Conservation (phyloP, 1,140 invertebrate genomes). For the Daktulosphaira vitifoliae region DNA sequence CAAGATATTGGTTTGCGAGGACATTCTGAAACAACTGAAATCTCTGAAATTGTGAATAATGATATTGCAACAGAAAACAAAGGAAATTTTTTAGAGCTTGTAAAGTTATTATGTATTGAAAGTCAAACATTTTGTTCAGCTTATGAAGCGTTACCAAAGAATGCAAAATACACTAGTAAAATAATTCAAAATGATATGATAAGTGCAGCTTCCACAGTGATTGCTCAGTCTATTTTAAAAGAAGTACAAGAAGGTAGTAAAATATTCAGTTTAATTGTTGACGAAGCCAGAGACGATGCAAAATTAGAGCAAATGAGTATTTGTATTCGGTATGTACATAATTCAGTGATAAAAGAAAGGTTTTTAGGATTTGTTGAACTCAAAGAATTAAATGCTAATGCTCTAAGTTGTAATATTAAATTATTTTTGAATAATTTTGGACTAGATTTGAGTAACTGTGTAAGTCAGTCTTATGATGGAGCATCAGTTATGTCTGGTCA, state of each 20-base stretch:
- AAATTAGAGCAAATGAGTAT: too few species aligned
- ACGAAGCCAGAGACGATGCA: background rate
- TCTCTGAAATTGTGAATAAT: too few species aligned
- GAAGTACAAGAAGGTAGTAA: background rate
- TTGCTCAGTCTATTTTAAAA: background rate
- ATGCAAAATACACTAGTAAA: slow-evolving; percentile 4
- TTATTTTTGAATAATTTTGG: too few species aligned
- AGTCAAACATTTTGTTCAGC: background rate
- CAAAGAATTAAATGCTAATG: too few species aligned
- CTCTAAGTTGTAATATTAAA: too few species aligned
- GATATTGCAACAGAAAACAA: too few species aligned
- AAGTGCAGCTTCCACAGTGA: background rate
- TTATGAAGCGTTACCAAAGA: slow-evolving; percentile 3
- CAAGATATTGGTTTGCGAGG: background rate
- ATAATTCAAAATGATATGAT: background rate
- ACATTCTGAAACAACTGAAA: background rate
- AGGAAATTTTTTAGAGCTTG: slow-evolving; percentile 12
- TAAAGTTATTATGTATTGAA: background rate
- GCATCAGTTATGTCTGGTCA: slow-evolving; percentile 39
- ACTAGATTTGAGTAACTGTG: too few species aligned
- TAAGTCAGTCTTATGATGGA: slow-evolving; percentile 38
- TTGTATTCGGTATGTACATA: background rate
- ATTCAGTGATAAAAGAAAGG: slow-evolving; percentile 6
- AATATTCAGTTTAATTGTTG: background rate
- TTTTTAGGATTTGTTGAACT: too few species aligned